Conservation (phyloP, 1,140 invertebrate species). For the Atopsyche davidsoni region DNA sequence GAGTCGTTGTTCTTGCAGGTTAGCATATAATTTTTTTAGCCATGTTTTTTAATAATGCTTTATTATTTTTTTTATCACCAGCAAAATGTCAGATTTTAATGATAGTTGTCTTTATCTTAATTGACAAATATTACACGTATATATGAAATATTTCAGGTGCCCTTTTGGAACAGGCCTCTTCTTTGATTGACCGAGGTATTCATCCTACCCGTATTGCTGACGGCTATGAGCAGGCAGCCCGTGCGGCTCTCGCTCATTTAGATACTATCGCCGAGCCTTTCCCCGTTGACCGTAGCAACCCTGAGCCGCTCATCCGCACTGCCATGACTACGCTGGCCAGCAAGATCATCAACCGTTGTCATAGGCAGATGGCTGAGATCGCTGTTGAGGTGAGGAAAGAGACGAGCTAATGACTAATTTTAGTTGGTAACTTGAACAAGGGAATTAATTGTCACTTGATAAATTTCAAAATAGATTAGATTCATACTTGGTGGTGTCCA, state of each 20-base stretch:
- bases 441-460: no score
- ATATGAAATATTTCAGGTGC: slow-evolving; percentile 67
- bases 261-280: slow-evolving; percentile 87
- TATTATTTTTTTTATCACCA: no score
- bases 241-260: slow-evolving; percentile 80
- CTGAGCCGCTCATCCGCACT: slow-evolving; percentile 86
- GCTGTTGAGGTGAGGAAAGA: slow-evolving; percentile 73
- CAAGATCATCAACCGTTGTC: slow-evolving; percentile 94
- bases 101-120: not conserved
- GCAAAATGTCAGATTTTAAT: no score
- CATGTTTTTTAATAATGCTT: not conserved
- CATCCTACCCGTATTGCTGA: slow-evolving; percentile 99
- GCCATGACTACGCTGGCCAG: slow-evolving; percentile 98
- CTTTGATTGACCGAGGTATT: slow-evolving; percentile 91
- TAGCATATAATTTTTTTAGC: slow-evolving; percentile 9
- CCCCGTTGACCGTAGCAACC: slow-evolving; percentile 73
- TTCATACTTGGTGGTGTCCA: no score
- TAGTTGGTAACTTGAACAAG: no score
- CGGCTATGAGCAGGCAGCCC: slow-evolving; percentile 96
- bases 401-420: not conserved
- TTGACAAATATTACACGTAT: not conserved
- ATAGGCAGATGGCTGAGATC: slow-evolving; percentile 97
- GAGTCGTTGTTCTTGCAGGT: slow-evolving; percentile 81
- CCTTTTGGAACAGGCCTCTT: slow-evolving; percentile 90
- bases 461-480: no score